Conservation (phyloP, 2,113 vertebrate genomes). For the Danionella cerebrum region DNA sequence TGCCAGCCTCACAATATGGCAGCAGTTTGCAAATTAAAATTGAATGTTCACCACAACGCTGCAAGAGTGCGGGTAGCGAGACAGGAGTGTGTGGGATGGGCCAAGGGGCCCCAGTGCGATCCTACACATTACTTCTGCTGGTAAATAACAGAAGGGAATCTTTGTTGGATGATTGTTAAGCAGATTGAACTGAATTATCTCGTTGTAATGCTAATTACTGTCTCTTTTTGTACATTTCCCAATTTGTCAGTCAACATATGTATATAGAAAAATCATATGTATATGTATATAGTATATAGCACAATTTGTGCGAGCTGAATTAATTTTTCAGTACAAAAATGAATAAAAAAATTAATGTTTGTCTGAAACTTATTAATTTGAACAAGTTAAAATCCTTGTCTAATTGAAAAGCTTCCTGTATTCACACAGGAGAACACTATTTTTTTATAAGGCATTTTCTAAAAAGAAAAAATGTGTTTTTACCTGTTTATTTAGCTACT, state of each 20-base stretch:
- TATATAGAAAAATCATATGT: too few species aligned
- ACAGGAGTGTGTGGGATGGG: background rate
- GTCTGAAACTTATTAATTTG: too few species aligned
- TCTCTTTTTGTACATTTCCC: background rate
- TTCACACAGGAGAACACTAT: too few species aligned
- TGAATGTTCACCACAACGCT: slow-evolving; percentile 18
- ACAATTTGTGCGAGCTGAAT: too few species aligned
- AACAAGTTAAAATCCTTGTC: too few species aligned
- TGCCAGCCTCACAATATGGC: slow-evolving; percentile 31
- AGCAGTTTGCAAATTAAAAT: slow-evolving; percentile 31
- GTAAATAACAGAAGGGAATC: slow-evolving; percentile 3
- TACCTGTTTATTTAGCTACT: too few species aligned
- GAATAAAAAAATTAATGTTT: too few species aligned
- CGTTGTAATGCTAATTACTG: background rate
- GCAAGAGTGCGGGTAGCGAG: slow-evolving; percentile 3
- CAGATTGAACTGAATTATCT: background rate
- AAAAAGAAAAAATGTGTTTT: too few species aligned
- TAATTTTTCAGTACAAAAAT: too few species aligned
- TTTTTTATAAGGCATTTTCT: too few species aligned
- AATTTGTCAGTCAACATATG: background rate
- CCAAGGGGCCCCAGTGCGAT: background rate
- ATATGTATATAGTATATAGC: too few species aligned
- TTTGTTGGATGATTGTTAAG: background rate
- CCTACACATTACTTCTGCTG: slow-evolving; percentile 2
- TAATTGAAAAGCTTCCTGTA: too few species aligned